Base-by-base conservation (phyloP, 2,888 invertebrate species). In the Homarus gammarus region DNA sequence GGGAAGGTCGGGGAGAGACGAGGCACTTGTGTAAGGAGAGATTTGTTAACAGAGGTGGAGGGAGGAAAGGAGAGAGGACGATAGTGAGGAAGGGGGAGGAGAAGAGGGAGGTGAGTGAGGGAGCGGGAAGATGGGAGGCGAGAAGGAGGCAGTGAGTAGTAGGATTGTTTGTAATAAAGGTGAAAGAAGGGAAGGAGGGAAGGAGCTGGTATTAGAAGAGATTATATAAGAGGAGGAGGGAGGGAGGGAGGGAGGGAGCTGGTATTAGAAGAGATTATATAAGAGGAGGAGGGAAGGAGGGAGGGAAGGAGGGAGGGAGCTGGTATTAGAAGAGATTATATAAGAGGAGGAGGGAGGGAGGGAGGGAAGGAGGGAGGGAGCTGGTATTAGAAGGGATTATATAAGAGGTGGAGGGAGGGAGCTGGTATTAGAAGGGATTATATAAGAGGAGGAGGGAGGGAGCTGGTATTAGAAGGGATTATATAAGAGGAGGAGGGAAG, bases 71-170 rank as follows among this genome's bases (percentile, higher is more conserved):
- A 49, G 15, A 72, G 72, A 31, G 27, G 36, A 15, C 22, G 27
- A 2, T 5, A n/a, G 33, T 5, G 72, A 33, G 33, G 31, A 33
- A 72, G 6, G 5, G 72, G 5, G 33, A 72, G 33, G 18, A 8
- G 5, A 36, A 18, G 18, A 68, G 6, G 33, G 33, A 72, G 36
- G 36, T 6, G 18, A 72, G 36, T 10, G 72, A 18, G 27, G 31
- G 27, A 18, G 27, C n/a, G 31, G 68, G 33, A 15, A 33, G 72
- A 33, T 36, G 36, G 33, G 27, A 72, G 81, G 64, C 15, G 81
- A 64, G 38, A 27, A n/a, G 64, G 81, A 3, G 81, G 40, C 3
- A n/a, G 81, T 38, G 81, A n/a, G n/a, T n/a, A n/a, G 27, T 27
- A 44, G 27, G 2, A 31, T 8, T 2, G 40, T 15, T 49, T 36